Percentiles rank a stretch among this genome's conserved stretches.
Evolutionary conservation across 2,113 vertebrate species (phyloP).

Genomic region (Xiphophorus maculatus): DNA sequence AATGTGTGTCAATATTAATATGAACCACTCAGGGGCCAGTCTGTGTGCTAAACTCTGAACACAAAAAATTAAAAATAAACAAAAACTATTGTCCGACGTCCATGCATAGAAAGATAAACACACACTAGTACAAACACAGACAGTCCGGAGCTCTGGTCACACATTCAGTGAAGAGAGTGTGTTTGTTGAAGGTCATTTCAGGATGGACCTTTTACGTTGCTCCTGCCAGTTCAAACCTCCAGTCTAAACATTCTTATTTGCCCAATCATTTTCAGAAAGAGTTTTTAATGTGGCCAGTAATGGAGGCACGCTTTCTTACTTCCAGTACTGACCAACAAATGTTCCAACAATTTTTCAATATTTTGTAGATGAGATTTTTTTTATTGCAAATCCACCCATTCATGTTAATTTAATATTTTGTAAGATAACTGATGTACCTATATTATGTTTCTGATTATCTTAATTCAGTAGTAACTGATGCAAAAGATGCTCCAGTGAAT

Average conservation of each 20-base stretch:
- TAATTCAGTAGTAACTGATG: neutral
- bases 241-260: neutral
- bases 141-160: neutral
- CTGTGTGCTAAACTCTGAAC: slow-evolving; percentile 25
- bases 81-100: slow-evolving; percentile 2
- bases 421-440: neutral
- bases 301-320: neutral
- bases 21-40: slow-evolving; percentile 61
- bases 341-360: neutral
- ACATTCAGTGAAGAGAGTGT: slow-evolving; percentile 6
- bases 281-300: neutral
- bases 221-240: neutral
- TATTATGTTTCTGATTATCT: neutral
- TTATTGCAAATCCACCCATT: neutral
- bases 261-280: neutral
- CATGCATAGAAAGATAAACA: slow-evolving; percentile 33
- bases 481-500: neutral
- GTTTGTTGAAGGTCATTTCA: slow-evolving; percentile 32
- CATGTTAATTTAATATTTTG: too few relatives aligned
- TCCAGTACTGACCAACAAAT: neutral
- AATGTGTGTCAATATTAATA: slow-evolving; percentile 71
- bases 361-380: neutral
- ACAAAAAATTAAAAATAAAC: neutral
- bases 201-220: neutral
- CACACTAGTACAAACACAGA: neutral